Evolutionary conservation across 2,797 vertebrate genomes (phyloP).

Genomic region (Enteromius trimaculatus): DNA sequence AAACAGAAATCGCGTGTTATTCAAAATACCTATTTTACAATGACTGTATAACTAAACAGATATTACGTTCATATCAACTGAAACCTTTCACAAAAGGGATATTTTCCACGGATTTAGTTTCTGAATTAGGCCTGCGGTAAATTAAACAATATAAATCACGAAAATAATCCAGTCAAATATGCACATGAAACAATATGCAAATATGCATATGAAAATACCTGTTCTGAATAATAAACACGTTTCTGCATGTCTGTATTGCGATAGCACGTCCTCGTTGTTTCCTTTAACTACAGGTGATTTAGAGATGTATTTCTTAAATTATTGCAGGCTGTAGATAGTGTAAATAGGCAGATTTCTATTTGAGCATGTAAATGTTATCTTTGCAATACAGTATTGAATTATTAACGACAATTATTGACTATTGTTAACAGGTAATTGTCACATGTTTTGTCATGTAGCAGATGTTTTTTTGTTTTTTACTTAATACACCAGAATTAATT

Average conservation of each 20-base stretch:
- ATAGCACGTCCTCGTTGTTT: background rate
- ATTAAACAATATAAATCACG: background rate
- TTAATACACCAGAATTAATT: background rate
- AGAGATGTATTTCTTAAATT: background rate
- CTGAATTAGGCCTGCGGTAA: background rate
- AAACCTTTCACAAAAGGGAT: background rate
- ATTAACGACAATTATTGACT: background rate
- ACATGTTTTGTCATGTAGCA: background rate
- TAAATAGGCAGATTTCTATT: background rate
- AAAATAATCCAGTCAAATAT: background rate
- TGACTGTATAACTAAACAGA: background rate
- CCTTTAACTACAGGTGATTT: background rate
- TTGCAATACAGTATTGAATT: background rate
- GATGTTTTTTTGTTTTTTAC: too few species aligned
- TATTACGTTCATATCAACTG: background rate
- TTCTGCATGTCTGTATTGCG: background rate
- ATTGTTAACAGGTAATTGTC: background rate
- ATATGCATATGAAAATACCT: conserved; percentile 2
- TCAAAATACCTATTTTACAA: background rate
- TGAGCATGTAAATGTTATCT: background rate
- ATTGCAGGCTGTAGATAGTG: background rate
- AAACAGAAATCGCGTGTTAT: background rate
- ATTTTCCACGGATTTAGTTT: background rate
- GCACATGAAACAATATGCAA: too few species aligned
- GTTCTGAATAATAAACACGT: background rate